phyloP scores from a whole-genome alignment of 2,113 vertebrate species.

The Elephantulus edwardii region DNA sequence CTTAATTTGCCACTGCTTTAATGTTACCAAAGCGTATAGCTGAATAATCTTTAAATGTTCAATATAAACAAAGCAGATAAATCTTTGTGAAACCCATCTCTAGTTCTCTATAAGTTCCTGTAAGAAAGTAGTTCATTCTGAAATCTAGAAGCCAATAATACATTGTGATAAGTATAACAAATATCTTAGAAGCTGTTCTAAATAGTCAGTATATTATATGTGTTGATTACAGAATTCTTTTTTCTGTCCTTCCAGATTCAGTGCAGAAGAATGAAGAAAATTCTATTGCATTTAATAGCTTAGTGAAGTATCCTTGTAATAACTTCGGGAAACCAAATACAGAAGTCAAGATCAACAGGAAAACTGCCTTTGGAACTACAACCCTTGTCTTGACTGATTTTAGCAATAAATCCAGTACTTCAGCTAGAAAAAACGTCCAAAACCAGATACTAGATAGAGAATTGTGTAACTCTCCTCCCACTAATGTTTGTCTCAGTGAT shows the following conservation, averaged over 20 bases:
- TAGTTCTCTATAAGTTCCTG: not conserved
- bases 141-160: not conserved
- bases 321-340: conserved; percentile 87
- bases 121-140: not conserved
- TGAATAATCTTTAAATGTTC: not conserved
- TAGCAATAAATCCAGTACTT: conserved; percentile 73
- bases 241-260: conserved; percentile 79
- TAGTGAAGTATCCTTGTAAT: conserved; percentile 92
- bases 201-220: not conserved
- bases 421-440: conserved; percentile 26
- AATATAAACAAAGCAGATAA: not conserved
- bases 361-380: conserved; percentile 90
- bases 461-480: conserved; percentile 57
- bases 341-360: conserved; percentile 93
- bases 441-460: not conserved
- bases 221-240: not conserved
- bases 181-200: not conserved
- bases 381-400: conserved; percentile 92
- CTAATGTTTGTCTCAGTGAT: conserved; percentile 73
- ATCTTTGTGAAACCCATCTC: not conserved
- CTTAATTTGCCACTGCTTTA: not conserved
- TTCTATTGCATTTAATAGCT: conserved; percentile 72
- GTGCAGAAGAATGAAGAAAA: conserved; percentile 71
- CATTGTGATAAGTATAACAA: not conserved
- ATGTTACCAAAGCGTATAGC: not conserved